A percentile compares a stretch with the other conserved stretches of the same genome.
These are phyloP conservation scores for Sycophila texana DNA, from an alignment of 2,888 invertebrate species.

Conservation along the genomic window DNA sequence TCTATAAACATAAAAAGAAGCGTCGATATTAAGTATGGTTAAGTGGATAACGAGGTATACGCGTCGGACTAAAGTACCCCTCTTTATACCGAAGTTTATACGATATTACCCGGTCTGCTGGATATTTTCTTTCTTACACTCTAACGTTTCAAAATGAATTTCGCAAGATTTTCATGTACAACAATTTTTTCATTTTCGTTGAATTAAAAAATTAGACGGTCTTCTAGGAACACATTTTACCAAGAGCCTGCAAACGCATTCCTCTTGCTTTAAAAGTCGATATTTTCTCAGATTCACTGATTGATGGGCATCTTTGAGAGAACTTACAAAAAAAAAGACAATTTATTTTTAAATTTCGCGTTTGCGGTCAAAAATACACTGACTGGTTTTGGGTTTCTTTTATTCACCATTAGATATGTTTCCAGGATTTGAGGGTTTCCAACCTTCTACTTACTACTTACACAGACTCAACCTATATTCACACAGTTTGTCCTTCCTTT, in stretches of 20 bases:
- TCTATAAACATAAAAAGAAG: slow-evolving; percentile 47
- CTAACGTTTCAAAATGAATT: not conserved
- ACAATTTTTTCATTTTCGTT: not conserved
- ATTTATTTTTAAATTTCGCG: no score
- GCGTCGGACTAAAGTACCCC: not conserved
- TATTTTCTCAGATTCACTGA: not conserved
- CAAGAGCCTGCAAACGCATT: no score
- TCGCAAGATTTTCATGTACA: not conserved
- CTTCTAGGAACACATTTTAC: no score
- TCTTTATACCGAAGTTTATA: not conserved
- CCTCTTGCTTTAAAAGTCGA: not conserved
- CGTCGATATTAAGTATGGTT: slow-evolving; percentile 45
- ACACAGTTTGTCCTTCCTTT: no score
- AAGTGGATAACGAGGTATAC: slow-evolving; percentile 35
- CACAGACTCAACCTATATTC: no score
- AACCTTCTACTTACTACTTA: no score
- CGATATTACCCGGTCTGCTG: not conserved
- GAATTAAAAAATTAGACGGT: no score
- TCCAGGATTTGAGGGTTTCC: no score
- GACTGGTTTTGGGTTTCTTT: no score
- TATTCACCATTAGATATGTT: no score
- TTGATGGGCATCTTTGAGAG: not conserved
- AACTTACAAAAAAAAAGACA: no score
- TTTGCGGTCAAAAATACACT: no score
- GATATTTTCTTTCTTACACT: not conserved